A percentile compares a stretch with the other conserved stretches of the same genome.
These are phyloP conservation scores for Bergia puertoricense DNA, from an alignment of 92 coral and sea anemone species.

Conservation along the genomic window DNA sequence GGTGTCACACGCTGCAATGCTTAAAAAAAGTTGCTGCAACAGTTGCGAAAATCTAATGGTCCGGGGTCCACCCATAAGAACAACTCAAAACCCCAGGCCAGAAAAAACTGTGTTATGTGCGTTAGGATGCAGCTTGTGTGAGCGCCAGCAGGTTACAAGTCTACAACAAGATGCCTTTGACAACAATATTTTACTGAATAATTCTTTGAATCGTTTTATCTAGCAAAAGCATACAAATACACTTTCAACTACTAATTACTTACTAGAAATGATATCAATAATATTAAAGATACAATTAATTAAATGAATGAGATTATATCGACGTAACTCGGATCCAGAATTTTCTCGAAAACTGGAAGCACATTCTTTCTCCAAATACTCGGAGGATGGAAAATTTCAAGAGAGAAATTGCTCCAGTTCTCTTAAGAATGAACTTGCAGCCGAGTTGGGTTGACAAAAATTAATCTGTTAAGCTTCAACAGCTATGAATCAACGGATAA, in stretches of 20 bases:
- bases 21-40: no score
- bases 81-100: no score
- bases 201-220: background rate
- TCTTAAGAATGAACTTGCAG: background rate
- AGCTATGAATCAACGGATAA: background rate
- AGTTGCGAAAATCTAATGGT: no score
- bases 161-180: no score
- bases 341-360: background rate
- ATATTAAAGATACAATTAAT: background rate
- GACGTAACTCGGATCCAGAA: background rate
- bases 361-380: conserved; percentile 12
- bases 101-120: no score
- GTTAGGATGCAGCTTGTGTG: no score
- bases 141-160: no score
- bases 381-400: conserved; percentile 19
- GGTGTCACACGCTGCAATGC: no score
- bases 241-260: background rate
- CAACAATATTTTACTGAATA: background rate
- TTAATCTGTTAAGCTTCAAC: background rate
- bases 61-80: no score
- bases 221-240: background rate
- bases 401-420: background rate
- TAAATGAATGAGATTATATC: background rate
- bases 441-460: background rate
- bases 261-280: background rate